phyloP scores from a whole-genome alignment of 2,797 vertebrate species.

The Xyrichtys novacula region DNA sequence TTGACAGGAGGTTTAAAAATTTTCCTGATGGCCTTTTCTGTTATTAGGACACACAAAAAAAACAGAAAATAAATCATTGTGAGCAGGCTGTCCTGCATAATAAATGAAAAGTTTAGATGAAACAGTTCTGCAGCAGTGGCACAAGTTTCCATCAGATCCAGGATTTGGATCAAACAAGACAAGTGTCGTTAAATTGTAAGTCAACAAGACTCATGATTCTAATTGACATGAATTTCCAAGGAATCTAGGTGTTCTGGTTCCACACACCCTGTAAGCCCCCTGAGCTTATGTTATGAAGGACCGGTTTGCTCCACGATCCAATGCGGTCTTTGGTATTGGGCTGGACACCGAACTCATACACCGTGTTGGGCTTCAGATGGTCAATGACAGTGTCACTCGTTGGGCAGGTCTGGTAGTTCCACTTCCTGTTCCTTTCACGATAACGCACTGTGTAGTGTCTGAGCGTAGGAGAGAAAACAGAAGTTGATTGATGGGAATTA shows the following conservation, averaged over 20 bases:
- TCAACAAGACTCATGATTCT: too few species aligned
- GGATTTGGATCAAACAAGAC: too few species aligned
- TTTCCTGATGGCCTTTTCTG: conserved; percentile 72
- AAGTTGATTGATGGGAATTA: too few species aligned
- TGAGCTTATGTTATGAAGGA: conserved; percentile 87
- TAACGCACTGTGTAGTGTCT: conserved; percentile 89
- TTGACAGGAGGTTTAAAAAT: conserved; percentile 57
- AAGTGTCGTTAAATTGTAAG: too few species aligned
- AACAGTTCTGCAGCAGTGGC: not conserved
- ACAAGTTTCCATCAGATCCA: not conserved
- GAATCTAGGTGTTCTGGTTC: too few species aligned
- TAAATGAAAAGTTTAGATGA: conserved; percentile 29
- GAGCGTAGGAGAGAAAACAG: conserved; percentile 35
- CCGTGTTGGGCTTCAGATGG: conserved; percentile 90
- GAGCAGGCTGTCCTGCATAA: conserved; percentile 34
- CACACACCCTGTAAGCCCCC: conserved; percentile 61
- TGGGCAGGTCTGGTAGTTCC: conserved; percentile 96
- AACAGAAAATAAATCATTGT: not conserved
- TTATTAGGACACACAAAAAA: conserved; percentile 50
- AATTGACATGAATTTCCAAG: too few species aligned
- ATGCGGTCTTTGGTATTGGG: conserved; percentile 83
- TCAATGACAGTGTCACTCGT: conserved; percentile 94
- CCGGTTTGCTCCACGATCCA: conserved; percentile 92
- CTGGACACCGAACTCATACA: conserved; percentile 96
- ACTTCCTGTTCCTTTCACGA: conserved; percentile 92